phyloP scores from a whole-genome alignment of 1,140 invertebrate genomes.

The Leptestheria dahalacensis region DNA sequence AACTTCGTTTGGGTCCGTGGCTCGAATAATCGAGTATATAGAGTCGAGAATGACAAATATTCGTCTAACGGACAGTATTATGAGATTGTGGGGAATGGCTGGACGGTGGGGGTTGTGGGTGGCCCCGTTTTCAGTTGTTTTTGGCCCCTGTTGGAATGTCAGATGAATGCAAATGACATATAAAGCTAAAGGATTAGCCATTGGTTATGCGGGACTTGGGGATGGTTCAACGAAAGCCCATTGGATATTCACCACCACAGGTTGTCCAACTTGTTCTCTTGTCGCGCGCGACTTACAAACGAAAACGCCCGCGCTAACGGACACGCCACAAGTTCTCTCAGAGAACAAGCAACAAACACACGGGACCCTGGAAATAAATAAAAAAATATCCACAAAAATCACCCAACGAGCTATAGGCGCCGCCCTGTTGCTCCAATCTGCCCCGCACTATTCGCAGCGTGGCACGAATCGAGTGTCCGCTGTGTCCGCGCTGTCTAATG shows the following conservation, averaged over 20 bases:
- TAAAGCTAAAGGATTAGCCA: neutral
- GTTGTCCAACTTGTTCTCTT: neutral
- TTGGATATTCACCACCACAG: neutral
- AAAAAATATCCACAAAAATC: too few relatives aligned
- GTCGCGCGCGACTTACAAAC: neutral
- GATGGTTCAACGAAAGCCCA: neutral
- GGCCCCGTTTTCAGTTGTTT: slow-evolving; percentile 2
- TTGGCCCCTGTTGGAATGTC: neutral
- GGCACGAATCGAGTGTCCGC: too few relatives aligned
- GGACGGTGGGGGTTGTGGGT: neutral
- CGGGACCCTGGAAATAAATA: too few relatives aligned
- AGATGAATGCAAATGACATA: slow-evolving; percentile 4
- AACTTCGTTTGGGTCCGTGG: too few relatives aligned
- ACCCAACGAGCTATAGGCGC: too few relatives aligned
- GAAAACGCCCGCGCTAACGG: neutral
- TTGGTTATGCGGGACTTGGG: neutral
- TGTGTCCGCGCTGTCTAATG: too few relatives aligned
- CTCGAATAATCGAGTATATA: too few relatives aligned
- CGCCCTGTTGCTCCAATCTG: too few relatives aligned
- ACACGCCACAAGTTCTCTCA: neutral
- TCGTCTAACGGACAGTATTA: too few relatives aligned
- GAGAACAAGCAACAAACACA: neutral
- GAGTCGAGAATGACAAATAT: too few relatives aligned
- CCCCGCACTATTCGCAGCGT: too few relatives aligned
- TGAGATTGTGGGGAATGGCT: neutral